Conservation (phyloP, 2,797 vertebrate species). For the Hydrolagus colliei region DNA sequence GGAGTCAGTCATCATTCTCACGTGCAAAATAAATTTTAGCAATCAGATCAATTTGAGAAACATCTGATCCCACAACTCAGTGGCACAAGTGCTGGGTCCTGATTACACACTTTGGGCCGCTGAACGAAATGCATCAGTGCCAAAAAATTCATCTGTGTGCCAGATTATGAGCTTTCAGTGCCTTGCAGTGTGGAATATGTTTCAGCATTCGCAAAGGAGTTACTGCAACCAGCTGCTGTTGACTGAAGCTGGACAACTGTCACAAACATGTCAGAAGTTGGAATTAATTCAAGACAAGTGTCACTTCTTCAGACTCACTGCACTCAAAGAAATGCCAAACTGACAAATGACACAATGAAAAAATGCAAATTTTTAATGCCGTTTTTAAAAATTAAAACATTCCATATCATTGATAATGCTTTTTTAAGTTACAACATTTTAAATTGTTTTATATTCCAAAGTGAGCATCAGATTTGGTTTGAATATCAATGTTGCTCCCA, state of each 20-base stretch:
- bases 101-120: conserved; percentile 13
- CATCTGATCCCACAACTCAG: conserved; percentile 2
- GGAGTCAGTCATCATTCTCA: conserved; percentile 20
- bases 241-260: conserved; percentile 15
- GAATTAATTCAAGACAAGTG: not conserved
- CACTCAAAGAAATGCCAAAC: too few relatives aligned
- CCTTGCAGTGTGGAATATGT: not conserved
- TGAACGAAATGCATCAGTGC: not conserved
- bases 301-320: not conserved
- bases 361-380: too few relatives aligned
- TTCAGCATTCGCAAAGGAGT: not conserved
- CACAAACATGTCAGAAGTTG: not conserved
- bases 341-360: too few relatives aligned
- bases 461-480: too few relatives aligned
- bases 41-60: conserved; percentile 16
- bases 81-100: conserved; percentile 7
- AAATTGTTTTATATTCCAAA: too few relatives aligned
- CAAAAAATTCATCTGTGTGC: conserved; percentile 17
- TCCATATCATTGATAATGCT: too few relatives aligned
- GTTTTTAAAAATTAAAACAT: too few relatives aligned
- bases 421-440: too few relatives aligned
- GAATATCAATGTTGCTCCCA: too few relatives aligned
- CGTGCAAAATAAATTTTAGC: conserved; percentile 12
- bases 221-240: not conserved
- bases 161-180: not conserved